Evolutionary conservation across 2,797 vertebrate species (phyloP).

Genomic region (Amphiprion clarkii): DNA sequence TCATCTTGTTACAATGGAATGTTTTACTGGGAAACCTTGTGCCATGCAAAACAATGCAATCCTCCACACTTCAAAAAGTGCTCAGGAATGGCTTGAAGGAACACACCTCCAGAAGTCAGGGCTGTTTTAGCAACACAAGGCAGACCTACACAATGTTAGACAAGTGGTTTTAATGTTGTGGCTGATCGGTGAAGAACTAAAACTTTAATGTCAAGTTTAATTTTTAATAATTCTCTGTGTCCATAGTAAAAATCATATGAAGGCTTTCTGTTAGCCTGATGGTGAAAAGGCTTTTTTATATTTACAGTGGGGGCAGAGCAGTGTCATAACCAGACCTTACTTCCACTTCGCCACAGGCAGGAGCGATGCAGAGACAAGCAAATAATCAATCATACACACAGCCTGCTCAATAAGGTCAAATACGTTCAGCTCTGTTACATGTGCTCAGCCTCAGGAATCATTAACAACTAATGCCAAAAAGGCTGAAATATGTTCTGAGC

Average conservation of each 20-base stretch:
- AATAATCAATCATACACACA: slow-evolving; percentile 72
- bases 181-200: background rate
- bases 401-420: slow-evolving; percentile 62
- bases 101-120: too few relatives aligned
- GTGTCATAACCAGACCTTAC: slow-evolving; percentile 60
- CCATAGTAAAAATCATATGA: slow-evolving; percentile 16
- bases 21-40: too few relatives aligned
- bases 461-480: slow-evolving; percentile 36
- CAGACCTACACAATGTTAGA: too few relatives aligned
- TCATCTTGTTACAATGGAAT: too few relatives aligned
- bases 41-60: too few relatives aligned
- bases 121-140: too few relatives aligned
- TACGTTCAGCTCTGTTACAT: slow-evolving; percentile 47
- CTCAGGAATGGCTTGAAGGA: too few relatives aligned
- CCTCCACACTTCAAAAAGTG: too few relatives aligned
- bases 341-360: slow-evolving; percentile 58
- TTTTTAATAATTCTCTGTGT: slow-evolving; percentile 4
- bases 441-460: slow-evolving; percentile 47
- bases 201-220: background rate
- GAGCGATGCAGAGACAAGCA: slow-evolving; percentile 60
- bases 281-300: slow-evolving; percentile 14
- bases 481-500: slow-evolving; percentile 31
- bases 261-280: slow-evolving; percentile 3
- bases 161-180: too few relatives aligned
- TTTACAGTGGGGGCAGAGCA: slow-evolving; percentile 34